Base-by-base conservation (phyloP, 2,113 vertebrate species). In the Daubentonia madagascariensis region DNA sequence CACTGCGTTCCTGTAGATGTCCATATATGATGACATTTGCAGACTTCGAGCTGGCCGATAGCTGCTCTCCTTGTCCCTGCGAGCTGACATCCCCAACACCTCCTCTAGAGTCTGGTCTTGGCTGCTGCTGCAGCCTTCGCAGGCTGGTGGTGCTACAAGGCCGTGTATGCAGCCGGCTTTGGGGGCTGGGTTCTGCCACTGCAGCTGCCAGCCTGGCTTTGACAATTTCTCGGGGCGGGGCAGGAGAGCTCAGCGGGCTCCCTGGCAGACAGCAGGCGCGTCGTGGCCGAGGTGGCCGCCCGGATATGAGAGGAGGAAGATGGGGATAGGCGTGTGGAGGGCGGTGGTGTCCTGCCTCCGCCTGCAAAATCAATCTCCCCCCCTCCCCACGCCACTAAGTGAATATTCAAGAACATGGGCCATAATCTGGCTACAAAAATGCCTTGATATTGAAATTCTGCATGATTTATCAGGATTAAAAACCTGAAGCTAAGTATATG, bases 91-190 rank as follows among this genome's bases (percentile, higher is more conserved):
- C 78, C 88, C 94, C 43, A 67, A 81, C 75, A 97, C 59, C 85
- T 75, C 40, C 94, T 95, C 75, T 83, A 63, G 88, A 97, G 94
- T 93, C 68, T 52, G 72, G 75, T 72, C 72, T 97, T 13, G 22
- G 93, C 83, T 98, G 98, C 97, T 95, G 88, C 97, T 96, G 97
- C 97, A 94, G 79, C 79, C 95, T 83, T 98, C 52, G 40, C 98
- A 98, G 98, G 89, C 90, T 98, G 98, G 98, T 98, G 98, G 98
- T 98, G 98, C 98, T 98, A 97, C 97, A 98, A 98, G 97, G 98
- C 98, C 91, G 23, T 11, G 50, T 79, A 86, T 97, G 94, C 92
- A 92, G 91, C 50, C 4, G 25, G 90, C 50, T 92, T 96, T 88
- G 97, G 97, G 98, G 98, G 97, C 95, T 98, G 98, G 97, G 97